A percentile compares a stretch with the other conserved stretches of the same genome.
Conservation (phyloP, 2,888 invertebrate genomes). For the Phlogophora meticulosa region DNA sequence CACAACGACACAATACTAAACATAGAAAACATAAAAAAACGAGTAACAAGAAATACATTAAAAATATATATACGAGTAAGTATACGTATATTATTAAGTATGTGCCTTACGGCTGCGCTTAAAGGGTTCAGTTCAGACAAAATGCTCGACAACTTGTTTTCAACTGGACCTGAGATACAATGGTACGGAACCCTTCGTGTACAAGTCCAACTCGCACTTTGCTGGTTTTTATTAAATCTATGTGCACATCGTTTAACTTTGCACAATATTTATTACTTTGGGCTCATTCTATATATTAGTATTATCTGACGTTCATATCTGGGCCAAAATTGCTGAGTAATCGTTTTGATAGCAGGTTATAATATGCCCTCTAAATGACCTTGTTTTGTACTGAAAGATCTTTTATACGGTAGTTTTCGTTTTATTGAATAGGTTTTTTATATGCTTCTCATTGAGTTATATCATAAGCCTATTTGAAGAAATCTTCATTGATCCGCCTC, state of each 20-base stretch:
- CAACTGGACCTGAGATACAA: too few relatives aligned
- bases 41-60: too few relatives aligned
- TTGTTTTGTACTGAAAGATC: conserved; percentile 17
- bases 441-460: background rate
- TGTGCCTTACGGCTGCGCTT: too few relatives aligned
- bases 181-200: too few relatives aligned
- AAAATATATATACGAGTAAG: too few relatives aligned
- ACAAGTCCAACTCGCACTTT: too few relatives aligned
- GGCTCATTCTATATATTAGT: conserved; percentile 36
- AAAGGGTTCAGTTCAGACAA: too few relatives aligned
- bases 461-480: background rate
- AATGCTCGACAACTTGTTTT: too few relatives aligned
- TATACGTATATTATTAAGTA: too few relatives aligned
- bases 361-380: conserved; percentile 27
- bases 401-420: background rate
- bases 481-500: too few relatives aligned
- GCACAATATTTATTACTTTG: conserved; percentile 36
- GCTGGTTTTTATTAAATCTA: conserved; percentile 5
- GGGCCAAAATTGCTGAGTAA: conserved; percentile 28
- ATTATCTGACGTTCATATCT: conserved; percentile 37
- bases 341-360: conserved; percentile 18
- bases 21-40: too few relatives aligned
- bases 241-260: conserved; percentile 29
- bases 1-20: too few relatives aligned
- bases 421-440: background rate